These are phyloP conservation scores for Pseudanteris insignis DNA, from an alignment of 2,888 invertebrate genomes.

Conservation along the genomic window DNA sequence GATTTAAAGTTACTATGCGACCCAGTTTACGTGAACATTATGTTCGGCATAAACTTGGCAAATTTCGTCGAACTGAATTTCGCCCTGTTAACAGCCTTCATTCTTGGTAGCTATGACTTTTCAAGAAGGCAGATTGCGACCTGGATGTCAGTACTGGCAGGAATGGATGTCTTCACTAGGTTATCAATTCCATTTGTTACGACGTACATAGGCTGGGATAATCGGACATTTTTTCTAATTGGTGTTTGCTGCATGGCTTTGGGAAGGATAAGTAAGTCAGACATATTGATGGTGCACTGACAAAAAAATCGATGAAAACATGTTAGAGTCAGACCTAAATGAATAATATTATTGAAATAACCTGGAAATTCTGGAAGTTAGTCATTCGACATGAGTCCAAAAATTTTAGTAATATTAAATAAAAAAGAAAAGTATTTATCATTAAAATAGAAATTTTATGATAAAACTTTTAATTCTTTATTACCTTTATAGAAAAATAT, in stretches of 20 bases:
- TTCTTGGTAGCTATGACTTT: conserved; percentile 75
- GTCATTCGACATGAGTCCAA: too few relatives aligned
- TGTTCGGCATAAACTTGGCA: conserved; percentile 77
- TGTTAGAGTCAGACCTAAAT: too few relatives aligned
- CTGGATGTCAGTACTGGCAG: conserved; percentile 76
- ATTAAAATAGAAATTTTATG: too few relatives aligned
- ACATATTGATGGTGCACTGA: too few relatives aligned
- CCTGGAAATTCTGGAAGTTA: too few relatives aligned
- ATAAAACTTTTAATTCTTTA: too few relatives aligned
- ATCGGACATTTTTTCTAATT: conserved; percentile 76
- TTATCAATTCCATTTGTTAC: conserved; percentile 77
- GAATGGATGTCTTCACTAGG: conserved; percentile 73
- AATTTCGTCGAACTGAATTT: conserved; percentile 79
- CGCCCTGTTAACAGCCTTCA: conserved; percentile 77
- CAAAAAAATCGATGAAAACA: too few relatives aligned
- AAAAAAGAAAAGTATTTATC: too few relatives aligned
- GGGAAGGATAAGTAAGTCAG: conserved; percentile 72
- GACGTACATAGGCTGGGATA: conserved; percentile 76
- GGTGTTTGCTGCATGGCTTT: conserved; percentile 75
- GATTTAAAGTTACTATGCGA: conserved; percentile 77
- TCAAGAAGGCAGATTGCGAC: conserved; percentile 72
- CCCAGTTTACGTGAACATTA: conserved; percentile 75
- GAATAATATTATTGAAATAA: too few relatives aligned
- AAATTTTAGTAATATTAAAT: too few relatives aligned
- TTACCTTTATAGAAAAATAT: too few relatives aligned